These are phyloP conservation scores for Jordanella pulchra DNA, from an alignment of 2,797 vertebrate species.

Conservation along the genomic window DNA sequence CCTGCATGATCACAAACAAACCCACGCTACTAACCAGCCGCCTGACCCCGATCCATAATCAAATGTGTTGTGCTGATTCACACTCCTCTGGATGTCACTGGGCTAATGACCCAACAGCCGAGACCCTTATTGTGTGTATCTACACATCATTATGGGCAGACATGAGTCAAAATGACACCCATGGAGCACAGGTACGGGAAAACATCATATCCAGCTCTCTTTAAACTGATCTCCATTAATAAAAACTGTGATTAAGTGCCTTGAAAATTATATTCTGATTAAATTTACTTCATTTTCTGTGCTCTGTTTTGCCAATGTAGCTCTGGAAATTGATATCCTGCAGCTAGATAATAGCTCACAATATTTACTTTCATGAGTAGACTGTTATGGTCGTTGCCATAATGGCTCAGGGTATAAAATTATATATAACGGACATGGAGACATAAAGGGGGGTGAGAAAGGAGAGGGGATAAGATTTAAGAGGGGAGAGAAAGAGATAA, in stretches of 20 bases:
- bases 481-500: no score
- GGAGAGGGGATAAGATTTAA: no score
- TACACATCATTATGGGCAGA: neutral
- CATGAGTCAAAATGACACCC: neutral
- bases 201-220: neutral
- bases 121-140: constrained; percentile 1
- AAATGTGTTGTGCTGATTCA: constrained; percentile 15
- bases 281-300: neutral
- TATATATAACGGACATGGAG: no score
- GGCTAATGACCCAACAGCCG: constrained; percentile 8
- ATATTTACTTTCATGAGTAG: no score
- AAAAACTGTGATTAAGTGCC: neutral
- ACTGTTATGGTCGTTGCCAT: no score
- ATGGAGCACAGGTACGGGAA: neutral
- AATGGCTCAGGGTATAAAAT: no score
- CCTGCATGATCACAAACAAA: constrained; percentile 63
- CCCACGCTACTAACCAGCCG: constrained; percentile 50
- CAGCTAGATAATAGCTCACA: no score
- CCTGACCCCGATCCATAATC: constrained; percentile 23
- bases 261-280: neutral
- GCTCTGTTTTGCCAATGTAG: no score
- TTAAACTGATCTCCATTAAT: neutral
- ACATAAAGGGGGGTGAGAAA: no score
- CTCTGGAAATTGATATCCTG: no score
- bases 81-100: neutral